Evolutionary conservation across 2,113 vertebrate genomes (phyloP).

Genomic region (Xyliphius kryptos): DNA sequence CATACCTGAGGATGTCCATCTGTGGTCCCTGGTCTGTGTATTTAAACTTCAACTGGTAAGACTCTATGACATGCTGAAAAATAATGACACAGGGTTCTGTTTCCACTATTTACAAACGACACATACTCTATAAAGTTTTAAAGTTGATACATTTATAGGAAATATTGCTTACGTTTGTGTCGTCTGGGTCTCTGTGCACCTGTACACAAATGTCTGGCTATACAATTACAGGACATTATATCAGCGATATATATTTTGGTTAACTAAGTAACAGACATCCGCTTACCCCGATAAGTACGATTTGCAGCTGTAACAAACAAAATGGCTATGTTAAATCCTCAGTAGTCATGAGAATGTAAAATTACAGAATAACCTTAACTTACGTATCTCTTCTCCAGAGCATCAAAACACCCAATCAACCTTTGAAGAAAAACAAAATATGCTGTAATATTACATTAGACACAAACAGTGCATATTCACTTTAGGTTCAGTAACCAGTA

Average conservation of each 20-base stretch:
- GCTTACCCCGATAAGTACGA: conserved; percentile 70
- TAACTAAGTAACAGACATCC: not conserved
- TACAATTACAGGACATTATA: too few relatives aligned
- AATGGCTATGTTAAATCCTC: not conserved
- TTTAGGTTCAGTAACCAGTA: too few relatives aligned
- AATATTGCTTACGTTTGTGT: conserved; percentile 66
- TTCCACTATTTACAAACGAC: too few relatives aligned
- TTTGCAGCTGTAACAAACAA: conserved; percentile 58
- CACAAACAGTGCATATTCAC: too few relatives aligned
- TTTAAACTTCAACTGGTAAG: conserved; percentile 93
- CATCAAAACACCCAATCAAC: conserved; percentile 93
- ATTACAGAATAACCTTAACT: conserved; percentile 52
- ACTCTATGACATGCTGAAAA: conserved; percentile 83
- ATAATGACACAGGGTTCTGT: too few relatives aligned
- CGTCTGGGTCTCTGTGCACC: conserved; percentile 63
- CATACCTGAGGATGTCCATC: conserved; percentile 67
- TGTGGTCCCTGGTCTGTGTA: conserved; percentile 75
- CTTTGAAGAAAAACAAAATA: conserved; percentile 55
- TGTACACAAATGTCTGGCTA: too few relatives aligned
- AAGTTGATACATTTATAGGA: not conserved
- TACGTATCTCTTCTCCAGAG: conserved; percentile 90
- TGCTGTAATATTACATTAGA: too few relatives aligned
- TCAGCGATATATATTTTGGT: too few relatives aligned
- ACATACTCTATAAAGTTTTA: too few relatives aligned
- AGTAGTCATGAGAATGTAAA: too few relatives aligned